Evolutionary conservation across 2,888 invertebrate genomes (phyloP).

Genomic region (Ichneumon xanthorius): DNA sequence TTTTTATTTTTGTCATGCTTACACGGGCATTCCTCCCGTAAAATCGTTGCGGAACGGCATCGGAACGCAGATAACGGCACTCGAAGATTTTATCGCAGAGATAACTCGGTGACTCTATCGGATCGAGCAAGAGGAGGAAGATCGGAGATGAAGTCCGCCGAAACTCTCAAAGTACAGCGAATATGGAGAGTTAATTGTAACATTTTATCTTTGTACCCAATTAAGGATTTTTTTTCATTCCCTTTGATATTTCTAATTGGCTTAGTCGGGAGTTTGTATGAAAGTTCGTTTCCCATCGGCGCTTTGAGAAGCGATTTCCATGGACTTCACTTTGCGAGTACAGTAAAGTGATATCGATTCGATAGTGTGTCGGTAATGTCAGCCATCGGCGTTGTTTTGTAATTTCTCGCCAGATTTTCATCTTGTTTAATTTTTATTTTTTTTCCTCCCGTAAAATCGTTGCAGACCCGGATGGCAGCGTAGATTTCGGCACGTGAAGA

Average conservation of each 20-base stretch:
- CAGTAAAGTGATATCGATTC: conserved; percentile 67
- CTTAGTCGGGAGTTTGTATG: background rate
- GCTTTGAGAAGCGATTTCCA: too few species aligned
- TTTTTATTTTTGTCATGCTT: background rate
- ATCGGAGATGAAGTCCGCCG: background rate
- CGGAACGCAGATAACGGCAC: background rate
- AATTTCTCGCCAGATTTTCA: too few species aligned
- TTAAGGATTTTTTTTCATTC: background rate
- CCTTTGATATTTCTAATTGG: background rate
- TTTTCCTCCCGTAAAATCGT: background rate
- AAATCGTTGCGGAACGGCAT: background rate
- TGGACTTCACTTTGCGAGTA: background rate
- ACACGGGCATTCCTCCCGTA: background rate
- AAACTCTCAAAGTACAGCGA: background rate
- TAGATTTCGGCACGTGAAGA: background rate
- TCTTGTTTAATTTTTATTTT: background rate
- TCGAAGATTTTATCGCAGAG: conserved; percentile 69
- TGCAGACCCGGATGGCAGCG: background rate
- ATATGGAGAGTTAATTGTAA: background rate
- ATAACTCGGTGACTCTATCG: conserved; percentile 84
- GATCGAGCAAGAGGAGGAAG: conserved; percentile 24
- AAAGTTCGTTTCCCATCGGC: background rate
- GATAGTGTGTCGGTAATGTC: conserved; percentile 83
- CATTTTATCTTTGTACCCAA: background rate
- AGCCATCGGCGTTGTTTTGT: conserved; percentile 78